Conservation (phyloP, 2,113 vertebrate species). For the Pantherophis guttatus region DNA sequence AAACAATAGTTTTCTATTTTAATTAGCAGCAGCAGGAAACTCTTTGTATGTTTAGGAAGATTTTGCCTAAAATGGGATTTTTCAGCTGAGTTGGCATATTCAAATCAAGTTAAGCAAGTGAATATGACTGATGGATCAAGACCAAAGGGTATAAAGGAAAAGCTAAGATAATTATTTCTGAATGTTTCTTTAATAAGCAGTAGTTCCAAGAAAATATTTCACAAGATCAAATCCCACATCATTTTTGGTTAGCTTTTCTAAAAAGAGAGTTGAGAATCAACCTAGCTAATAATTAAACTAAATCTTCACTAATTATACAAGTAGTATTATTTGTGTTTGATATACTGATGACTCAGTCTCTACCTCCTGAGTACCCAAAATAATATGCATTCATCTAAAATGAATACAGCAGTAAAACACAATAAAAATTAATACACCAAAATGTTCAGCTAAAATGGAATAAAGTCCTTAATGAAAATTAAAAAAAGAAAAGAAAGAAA, state of each 20-base stretch:
- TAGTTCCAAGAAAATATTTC: neutral
- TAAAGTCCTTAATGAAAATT: neutral
- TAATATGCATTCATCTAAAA: neutral
- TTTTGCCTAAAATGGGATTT: neutral
- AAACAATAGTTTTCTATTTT: conserved; percentile 24
- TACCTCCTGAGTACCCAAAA: neutral
- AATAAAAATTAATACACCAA: neutral
- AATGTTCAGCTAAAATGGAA: neutral
- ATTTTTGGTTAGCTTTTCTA: neutral
- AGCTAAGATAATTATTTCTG: neutral
- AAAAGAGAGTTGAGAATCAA: neutral
- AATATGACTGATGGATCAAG: neutral
- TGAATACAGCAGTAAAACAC: neutral
- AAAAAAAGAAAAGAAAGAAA: neutral
- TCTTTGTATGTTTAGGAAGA: neutral
- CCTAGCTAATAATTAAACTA: neutral
- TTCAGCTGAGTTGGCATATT: neutral
- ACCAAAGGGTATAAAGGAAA: neutral
- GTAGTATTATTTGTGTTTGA: neutral
- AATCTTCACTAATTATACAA: neutral
- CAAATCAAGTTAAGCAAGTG: conserved; percentile 1
- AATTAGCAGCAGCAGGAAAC: conserved; percentile 19
- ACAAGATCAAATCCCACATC: neutral
- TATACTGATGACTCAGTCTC: neutral
- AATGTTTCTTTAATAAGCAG: neutral